Base-by-base conservation (phyloP, 2,888 invertebrate species). In the Incurvaria masculella region DNA sequence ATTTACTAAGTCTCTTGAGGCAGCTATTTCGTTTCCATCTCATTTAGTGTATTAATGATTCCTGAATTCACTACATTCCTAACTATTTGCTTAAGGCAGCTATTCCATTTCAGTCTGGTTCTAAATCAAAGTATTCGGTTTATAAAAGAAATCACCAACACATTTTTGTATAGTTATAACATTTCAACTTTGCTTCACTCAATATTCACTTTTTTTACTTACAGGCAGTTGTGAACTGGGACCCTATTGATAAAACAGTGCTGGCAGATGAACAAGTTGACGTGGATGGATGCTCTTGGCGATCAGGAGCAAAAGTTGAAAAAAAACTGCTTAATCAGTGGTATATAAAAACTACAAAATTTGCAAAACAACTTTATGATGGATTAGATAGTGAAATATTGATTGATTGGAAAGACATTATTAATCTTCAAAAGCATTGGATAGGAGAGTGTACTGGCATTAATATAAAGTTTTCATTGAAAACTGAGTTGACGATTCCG, bases 231-330 rank as follows among this genome's bases (percentile, higher is more conserved):
- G 97, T 98, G 0, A 97, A 97, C 73, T 99, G 99, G 99, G 99
- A 99, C 80, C 99, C 99, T 2, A 81, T 98, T 0, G 99, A 99
- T 72, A 76, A 91, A 69, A 99, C 99, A 2, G 99, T 99, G 2
- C 71, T 99, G 53, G 99, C 98, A 4, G 93, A 97, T 72, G 99
- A 99, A 66, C 99, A 99, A 80, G 96, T 99, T 3, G 96, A 97
- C 74, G 86, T 85, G 43, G 83, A 89, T 60, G 94, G 95, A 11
- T 81, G 83, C 59, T 96, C 97, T 1, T 99, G 99, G 99, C 81
- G 99, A 50, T 98, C 98, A 4, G 97, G 98, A 2, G 97, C 94
- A 6, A 85, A 87, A 70, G 96, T 96, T 6, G 92, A 97, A 67
- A 94, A 91, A 61, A 90, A 87, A 68, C 72, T 88, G 50, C 80